Percentiles rank a stretch among this genome's conserved stretches.
Conservation (phyloP, 2,888 invertebrate species). For the Heteromurus nitidus region DNA sequence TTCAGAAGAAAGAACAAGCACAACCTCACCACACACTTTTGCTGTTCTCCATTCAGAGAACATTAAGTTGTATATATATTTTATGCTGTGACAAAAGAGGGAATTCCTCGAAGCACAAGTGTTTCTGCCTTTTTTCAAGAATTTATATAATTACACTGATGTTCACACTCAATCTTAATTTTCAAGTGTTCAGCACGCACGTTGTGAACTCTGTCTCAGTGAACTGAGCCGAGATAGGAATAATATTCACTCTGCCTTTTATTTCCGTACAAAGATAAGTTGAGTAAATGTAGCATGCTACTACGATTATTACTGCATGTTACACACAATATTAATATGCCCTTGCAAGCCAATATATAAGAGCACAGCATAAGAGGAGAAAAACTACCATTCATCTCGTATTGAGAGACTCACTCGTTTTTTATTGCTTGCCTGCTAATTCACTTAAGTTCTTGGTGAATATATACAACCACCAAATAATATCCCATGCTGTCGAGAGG, state of each 20-base stretch:
- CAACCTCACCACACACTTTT: background rate
- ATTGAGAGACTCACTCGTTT: background rate
- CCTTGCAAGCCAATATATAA: conserved; percentile 21
- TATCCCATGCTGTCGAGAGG: background rate
- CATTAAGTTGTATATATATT: no score
- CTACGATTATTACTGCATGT: conserved; percentile 15
- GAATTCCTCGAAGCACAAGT: conserved; percentile 10
- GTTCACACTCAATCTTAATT: conserved; percentile 37
- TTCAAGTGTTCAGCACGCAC: background rate
- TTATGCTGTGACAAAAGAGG: conserved; percentile 21
- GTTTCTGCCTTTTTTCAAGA: background rate
- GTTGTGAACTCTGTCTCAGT: background rate
- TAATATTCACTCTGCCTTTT: no score
- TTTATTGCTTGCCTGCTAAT: conserved; percentile 15
- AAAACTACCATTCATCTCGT: conserved; percentile 27
- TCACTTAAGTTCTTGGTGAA: conserved; percentile 16
- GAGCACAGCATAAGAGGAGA: no score
- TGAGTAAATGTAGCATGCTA: conserved; percentile 39
- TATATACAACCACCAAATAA: background rate
- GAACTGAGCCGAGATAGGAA: no score
- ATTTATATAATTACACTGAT: background rate
- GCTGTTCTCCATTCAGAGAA: no score
- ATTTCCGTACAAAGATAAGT: conserved; percentile 25
- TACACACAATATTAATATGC: conserved; percentile 42
- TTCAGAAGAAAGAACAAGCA: background rate